Evolutionary conservation across 2,113 vertebrate species (phyloP).

Genomic region (Cololabis saira): DNA sequence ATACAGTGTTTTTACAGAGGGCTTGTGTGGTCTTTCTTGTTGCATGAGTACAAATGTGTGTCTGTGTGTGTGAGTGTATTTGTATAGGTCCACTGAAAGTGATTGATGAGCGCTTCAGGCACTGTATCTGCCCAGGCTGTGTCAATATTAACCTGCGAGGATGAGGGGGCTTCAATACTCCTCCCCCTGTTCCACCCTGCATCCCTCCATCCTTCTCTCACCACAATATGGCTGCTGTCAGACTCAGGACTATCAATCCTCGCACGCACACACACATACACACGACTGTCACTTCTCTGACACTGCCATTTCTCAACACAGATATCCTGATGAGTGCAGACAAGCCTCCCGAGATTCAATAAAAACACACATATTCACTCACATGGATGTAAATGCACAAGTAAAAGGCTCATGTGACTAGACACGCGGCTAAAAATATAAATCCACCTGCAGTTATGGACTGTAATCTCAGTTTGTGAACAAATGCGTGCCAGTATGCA

Average conservation of each 20-base stretch:
- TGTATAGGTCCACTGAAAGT: slow-evolving; percentile 64
- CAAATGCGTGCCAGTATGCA: slow-evolving; percentile 47
- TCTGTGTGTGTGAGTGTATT: slow-evolving; percentile 29
- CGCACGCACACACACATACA: slow-evolving; percentile 39
- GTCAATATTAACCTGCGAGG: slow-evolving; percentile 82
- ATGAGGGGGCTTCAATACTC: slow-evolving; percentile 64
- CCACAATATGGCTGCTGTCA: slow-evolving; percentile 74
- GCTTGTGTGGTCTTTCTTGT: slow-evolving; percentile 52
- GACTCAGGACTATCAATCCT: slow-evolving; percentile 63
- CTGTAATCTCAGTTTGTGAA: slow-evolving; percentile 35
- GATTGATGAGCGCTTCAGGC: slow-evolving; percentile 72
- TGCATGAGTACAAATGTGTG: slow-evolving; percentile 25
- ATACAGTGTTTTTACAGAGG: slow-evolving; percentile 25
- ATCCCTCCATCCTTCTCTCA: slow-evolving; percentile 48
- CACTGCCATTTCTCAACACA: slow-evolving; percentile 92
- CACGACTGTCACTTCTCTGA: slow-evolving; percentile 88
- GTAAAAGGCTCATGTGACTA: slow-evolving; percentile 22
- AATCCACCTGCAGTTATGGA: slow-evolving; percentile 23
- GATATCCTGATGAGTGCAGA: slow-evolving; percentile 97
- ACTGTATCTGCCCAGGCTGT: slow-evolving; percentile 72
- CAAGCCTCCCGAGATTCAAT: slow-evolving; percentile 92
- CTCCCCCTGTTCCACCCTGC: slow-evolving; percentile 48
- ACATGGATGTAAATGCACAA: slow-evolving; percentile 66
- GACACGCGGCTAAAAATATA: slow-evolving; percentile 37
- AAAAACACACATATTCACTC: slow-evolving; percentile 91